phyloP scores from a whole-genome alignment of 1,140 invertebrate species.

The Pogonognathellus flavescens region DNA sequence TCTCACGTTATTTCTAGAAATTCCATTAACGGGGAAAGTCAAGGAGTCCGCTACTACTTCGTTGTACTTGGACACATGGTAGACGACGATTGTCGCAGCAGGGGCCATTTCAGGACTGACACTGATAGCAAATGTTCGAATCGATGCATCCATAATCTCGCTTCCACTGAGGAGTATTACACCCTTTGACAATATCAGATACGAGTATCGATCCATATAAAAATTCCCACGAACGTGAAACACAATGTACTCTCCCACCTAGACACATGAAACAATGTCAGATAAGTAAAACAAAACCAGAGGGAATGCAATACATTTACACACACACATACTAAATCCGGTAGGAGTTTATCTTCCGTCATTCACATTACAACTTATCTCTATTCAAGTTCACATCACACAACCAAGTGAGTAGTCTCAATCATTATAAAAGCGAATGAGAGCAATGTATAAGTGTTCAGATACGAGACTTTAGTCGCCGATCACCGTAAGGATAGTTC shows the following conservation, averaged over 20 bases:
- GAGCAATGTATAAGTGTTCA: background rate
- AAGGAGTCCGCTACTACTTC: constrained; percentile 90
- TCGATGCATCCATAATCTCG: constrained; percentile 67
- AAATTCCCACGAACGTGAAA: constrained; percentile 94
- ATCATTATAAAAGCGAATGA: background rate
- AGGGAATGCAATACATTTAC: constrained; percentile 3
- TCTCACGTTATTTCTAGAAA: constrained; percentile 88
- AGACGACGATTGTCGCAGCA: constrained; percentile 89
- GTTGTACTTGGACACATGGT: constrained; percentile 85
- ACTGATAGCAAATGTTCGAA: constrained; percentile 62
- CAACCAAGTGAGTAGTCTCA: background rate
- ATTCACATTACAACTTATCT: constrained; percentile 24
- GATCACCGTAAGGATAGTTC: background rate
- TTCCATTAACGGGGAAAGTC: constrained; percentile 95
- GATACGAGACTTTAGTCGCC: constrained; percentile 27
- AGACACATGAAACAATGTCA: constrained; percentile 60
- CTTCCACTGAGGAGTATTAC: constrained; percentile 70
- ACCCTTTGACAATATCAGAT: constrained; percentile 91
- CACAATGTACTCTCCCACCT: constrained; percentile 94
- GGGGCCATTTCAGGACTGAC: constrained; percentile 95
- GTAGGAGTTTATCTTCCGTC: background rate
- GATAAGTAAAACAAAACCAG: constrained; percentile 36
- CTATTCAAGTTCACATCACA: constrained; percentile 25
- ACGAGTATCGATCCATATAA: constrained; percentile 90
- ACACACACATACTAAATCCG: background rate